These are phyloP conservation scores for Pterocles orientalis DNA, from an alignment of 2,113 vertebrate genomes.

Conservation along the genomic window DNA sequence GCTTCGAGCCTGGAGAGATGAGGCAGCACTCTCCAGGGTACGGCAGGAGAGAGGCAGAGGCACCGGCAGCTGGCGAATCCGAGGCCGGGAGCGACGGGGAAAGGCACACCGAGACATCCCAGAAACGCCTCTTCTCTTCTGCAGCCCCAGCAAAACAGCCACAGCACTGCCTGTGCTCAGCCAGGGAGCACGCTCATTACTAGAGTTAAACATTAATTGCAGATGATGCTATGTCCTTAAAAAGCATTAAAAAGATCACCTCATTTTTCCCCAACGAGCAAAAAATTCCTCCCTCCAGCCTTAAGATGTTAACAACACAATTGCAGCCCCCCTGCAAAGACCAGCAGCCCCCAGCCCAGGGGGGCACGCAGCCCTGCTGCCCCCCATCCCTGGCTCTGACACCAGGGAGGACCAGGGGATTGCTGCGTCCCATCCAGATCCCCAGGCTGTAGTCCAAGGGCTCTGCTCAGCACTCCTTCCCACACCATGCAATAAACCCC, in stretches of 20 bases:
- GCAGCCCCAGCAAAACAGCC: background rate
- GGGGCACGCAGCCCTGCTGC: background rate
- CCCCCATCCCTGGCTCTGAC: background rate
- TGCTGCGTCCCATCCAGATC: background rate
- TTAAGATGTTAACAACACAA: accelerated
- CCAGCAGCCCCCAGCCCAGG: background rate
- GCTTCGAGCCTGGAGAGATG: background rate
- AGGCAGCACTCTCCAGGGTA: background rate
- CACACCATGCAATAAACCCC: accelerated
- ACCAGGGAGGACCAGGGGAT: background rate
- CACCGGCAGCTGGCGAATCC: background rate
- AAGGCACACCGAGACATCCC: background rate
- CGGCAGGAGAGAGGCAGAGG: background rate
- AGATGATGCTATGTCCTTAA: background rate
- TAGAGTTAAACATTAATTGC: background rate
- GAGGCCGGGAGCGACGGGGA: accelerated
- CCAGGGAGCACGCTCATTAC: background rate
- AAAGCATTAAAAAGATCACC: background rate
- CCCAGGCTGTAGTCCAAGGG: accelerated
- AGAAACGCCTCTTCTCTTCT: background rate
- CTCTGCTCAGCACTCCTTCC: background rate
- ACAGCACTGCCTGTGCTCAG: background rate
- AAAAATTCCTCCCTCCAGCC: background rate
- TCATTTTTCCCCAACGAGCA: accelerated
- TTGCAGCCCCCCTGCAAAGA: no score